Percentiles rank a stretch among this genome's conserved stretches.
Conservation (phyloP, 2,888 invertebrate genomes). For the Ornithoptera alexandrae region DNA sequence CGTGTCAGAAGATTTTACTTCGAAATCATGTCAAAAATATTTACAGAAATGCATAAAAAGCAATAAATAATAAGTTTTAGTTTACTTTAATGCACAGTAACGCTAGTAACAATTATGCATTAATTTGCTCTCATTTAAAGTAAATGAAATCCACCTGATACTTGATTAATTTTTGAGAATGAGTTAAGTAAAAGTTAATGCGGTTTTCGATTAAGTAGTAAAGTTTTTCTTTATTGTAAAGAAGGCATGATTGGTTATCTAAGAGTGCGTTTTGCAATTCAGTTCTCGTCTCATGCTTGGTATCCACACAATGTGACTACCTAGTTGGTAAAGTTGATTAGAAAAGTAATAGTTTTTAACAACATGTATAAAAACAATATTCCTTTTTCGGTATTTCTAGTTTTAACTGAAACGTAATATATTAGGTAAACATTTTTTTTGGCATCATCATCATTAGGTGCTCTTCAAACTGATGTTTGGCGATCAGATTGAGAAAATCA, state of each 20-base stretch:
- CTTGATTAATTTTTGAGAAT: neutral
- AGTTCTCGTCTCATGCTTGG: constrained; percentile 21
- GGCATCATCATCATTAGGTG: no score
- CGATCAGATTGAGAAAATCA: no score
- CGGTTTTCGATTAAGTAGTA: constrained; percentile 12
- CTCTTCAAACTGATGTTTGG: no score
- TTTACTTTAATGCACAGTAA: neutral
- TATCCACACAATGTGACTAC: constrained; percentile 8
- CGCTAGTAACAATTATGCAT: neutral
- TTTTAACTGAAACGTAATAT: no score
- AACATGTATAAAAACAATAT: no score
- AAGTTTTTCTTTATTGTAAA: constrained; percentile 21
- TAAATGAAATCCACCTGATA: neutral
- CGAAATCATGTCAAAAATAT: neutral
- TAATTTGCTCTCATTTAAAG: neutral
- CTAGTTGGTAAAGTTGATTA: no score
- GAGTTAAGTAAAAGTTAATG: constrained; percentile 1
- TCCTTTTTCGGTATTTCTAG: no score
- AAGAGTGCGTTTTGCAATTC: constrained; percentile 28
- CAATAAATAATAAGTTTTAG: neutral
- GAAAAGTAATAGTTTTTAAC: no score
- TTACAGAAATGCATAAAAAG: neutral
- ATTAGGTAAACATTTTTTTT: no score
- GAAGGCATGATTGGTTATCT: constrained; percentile 24
- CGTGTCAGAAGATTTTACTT: no score